Percentiles rank a stretch among this genome's conserved stretches.
Conservation (phyloP, 2,797 vertebrate genomes). For the Enteromius argenteus region DNA sequence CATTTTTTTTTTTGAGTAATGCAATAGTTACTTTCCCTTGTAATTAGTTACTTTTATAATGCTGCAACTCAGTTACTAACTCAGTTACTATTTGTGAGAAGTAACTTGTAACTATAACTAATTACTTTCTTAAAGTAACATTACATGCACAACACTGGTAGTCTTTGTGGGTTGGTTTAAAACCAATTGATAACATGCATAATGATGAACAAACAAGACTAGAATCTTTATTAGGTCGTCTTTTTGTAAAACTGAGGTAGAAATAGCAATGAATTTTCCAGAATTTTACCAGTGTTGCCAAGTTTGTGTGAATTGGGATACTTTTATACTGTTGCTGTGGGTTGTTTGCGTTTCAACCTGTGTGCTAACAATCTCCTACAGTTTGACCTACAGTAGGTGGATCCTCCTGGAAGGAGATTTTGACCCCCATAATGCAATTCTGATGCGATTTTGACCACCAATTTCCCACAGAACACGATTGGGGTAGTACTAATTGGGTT, state of each 20-base stretch:
- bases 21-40: no score
- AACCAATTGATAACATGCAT: neutral
- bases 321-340: neutral
- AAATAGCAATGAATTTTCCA: no score
- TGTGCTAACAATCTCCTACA: neutral
- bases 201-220: neutral
- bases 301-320: neutral
- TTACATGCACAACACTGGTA: neutral
- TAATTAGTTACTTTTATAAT: no score
- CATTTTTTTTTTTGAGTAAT: no score
- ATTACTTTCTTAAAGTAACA: no score
- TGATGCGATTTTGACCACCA: neutral
- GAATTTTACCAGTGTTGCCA: neutral
- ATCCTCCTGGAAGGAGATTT: neutral
- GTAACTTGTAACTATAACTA: no score
- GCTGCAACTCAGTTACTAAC: no score
- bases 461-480: neutral
- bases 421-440: neutral
- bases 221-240: neutral
- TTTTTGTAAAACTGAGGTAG: neutral
- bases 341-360: neutral
- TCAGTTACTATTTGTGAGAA: no score
- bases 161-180: neutral
- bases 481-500: neutral
- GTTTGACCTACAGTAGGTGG: neutral